phyloP scores from a whole-genome alignment of 2,113 vertebrate genomes.

The Lycaon pictus region DNA sequence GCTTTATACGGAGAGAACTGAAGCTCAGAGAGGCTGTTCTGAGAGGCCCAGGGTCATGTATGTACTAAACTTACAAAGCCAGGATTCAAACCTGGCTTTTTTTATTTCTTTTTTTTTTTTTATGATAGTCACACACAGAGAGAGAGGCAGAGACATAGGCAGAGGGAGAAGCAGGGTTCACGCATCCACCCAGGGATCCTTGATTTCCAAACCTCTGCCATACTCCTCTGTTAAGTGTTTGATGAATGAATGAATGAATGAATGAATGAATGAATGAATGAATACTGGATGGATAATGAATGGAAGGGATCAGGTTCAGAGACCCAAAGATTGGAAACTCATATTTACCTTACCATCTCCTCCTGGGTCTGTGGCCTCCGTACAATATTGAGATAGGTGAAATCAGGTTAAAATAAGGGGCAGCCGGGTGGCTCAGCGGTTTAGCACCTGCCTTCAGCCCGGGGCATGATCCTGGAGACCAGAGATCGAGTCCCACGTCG shows the following conservation, averaged over 20 bases:
- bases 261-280: too few relatives aligned
- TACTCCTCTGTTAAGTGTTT: neutral
- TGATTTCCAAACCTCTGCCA: neutral
- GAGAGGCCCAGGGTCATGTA: neutral
- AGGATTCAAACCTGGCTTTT: neutral
- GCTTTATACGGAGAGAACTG: neutral
- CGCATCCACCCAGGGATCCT: too few relatives aligned
- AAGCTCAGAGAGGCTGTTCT: neutral
- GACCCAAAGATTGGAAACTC: neutral
- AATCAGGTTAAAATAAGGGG: neutral
- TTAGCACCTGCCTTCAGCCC: too few relatives aligned
- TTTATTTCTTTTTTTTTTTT: neutral
- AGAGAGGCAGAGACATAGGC: too few relatives aligned
- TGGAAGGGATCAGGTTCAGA: neutral
- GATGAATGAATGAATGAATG: neutral
- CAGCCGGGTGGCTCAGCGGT: too few relatives aligned
- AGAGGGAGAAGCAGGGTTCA: too few relatives aligned
- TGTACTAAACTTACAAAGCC: neutral
- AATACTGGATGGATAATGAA: neutral
- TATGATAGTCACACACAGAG: too few relatives aligned
- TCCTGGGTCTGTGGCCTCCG: neutral
- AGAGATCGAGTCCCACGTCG: too few relatives aligned
- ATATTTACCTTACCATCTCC: neutral
- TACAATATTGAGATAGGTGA: neutral
- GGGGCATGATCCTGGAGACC: too few relatives aligned